Evolutionary conservation across 2,113 vertebrate species (phyloP).

Genomic region (Mormyrus iriodes): DNA sequence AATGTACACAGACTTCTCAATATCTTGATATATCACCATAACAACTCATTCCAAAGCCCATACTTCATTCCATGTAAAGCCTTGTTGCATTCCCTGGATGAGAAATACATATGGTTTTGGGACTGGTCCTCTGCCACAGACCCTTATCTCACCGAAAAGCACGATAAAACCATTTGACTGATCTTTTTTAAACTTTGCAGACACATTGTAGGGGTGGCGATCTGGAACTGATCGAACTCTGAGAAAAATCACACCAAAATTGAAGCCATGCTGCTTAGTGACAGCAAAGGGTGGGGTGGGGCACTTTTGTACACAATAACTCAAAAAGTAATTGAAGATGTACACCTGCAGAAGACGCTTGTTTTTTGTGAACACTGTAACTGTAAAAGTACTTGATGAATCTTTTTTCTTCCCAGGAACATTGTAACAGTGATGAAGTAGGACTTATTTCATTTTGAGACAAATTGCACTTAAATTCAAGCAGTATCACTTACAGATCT

Average conservation of each 20-base stretch:
- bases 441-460: background rate
- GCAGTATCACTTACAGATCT: background rate
- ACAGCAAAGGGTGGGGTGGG: background rate
- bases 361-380: background rate
- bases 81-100: background rate
- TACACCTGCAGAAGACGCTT: background rate
- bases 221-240: background rate
- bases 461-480: background rate
- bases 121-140: background rate
- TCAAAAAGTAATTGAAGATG: background rate
- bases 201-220: background rate
- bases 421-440: background rate
- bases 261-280: background rate
- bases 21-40: background rate
- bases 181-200: background rate
- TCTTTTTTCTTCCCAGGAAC: background rate
- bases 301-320: background rate
- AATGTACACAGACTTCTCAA: background rate
- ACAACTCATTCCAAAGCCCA: background rate
- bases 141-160: background rate
- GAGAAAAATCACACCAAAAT: background rate
- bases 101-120: background rate
- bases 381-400: background rate
- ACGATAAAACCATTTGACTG: background rate
- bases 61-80: background rate